These are phyloP conservation scores for Dioctria rufipes DNA, from an alignment of 2,888 invertebrate species.

Conservation along the genomic window DNA sequence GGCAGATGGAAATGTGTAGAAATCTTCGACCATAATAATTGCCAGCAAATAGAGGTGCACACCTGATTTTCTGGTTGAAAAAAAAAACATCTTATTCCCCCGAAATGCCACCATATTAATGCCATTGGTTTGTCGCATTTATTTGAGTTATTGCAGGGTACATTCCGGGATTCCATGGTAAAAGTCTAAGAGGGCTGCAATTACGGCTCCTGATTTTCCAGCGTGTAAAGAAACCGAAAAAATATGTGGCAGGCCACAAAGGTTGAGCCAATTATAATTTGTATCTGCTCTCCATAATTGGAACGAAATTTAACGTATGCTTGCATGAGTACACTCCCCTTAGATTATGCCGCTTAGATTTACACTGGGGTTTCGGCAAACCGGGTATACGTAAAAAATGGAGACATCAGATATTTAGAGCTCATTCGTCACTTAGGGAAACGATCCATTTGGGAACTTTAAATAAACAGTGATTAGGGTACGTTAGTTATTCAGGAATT, in stretches of 20 bases:
- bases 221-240: background rate
- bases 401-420: no score
- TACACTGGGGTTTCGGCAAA: background rate
- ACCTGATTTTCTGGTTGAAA: slow-evolving; percentile 49
- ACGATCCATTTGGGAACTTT: no score
- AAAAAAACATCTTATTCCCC: slow-evolving; percentile 12
- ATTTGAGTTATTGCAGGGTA: slow-evolving; percentile 48
- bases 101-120: slow-evolving; percentile 25
- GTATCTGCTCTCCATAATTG: slow-evolving; percentile 56
- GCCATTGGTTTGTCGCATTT: slow-evolving; percentile 46
- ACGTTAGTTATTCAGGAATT: no score
- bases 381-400: no score
- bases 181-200: slow-evolving; percentile 5
- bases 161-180: background rate
- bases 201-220: background rate
- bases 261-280: slow-evolving; percentile 58
- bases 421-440: no score
- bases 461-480: no score
- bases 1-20: slow-evolving; percentile 15
- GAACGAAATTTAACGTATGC: slow-evolving; percentile 51
- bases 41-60: slow-evolving; percentile 30
- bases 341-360: slow-evolving; percentile 20
- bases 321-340: slow-evolving; percentile 36
- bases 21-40: slow-evolving; percentile 29
- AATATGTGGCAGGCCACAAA: slow-evolving; percentile 52